Base-by-base conservation (phyloP, 2,113 vertebrate genomes). In the Brachionichthys hirsutus region DNA sequence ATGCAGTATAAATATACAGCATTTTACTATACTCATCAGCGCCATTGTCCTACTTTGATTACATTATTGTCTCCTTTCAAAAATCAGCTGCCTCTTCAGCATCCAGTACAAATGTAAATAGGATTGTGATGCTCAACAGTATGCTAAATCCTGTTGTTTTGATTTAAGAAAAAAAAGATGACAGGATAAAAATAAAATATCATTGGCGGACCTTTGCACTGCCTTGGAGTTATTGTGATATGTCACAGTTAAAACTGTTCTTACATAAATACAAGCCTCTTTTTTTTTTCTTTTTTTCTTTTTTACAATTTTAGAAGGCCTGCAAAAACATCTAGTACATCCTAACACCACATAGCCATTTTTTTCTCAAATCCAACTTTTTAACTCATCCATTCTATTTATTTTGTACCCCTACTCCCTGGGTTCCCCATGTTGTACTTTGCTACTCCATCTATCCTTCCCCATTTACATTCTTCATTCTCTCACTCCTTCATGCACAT, bases 301-400 rank as follows among this genome's bases (percentile, higher is more conserved):
- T 55, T 56, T 52, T 18, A 57, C 56, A 49, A 69, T 74, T 75
- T n/a, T 74, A 7, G 67, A 41, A 52, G 54, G 51, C 57, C 59
- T 9, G 69, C 38, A 50, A 38, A 54, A 64, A 66, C n/a, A n/a
- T n/a, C n/a, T n/a, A n/a, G n/a, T n/a, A 60, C 63, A 55, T 50
- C 44, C 24, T 46, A 54, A 53, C 57, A 16, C 7, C n/a, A n/a
- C n/a, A n/a, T 15, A 41, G 71, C 50, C 22, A 4, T 16, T 58
- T 40, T 24, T 20, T 59, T 62, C 47, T 48, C 47, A 38, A 60
- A 54, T 57, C 20, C 71, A 79, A 70, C 52, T 69, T 75, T 71
- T 73, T 64, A 69, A 80, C 51, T 54, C 40, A 40, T 78, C 73
- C 58, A n/a, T 69, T 69, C 52, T 65, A 22, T 59, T 70, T 41